Evolutionary conservation across 1,140 invertebrate genomes (phyloP).

Genomic region (Psilanteris sp.): DNA sequence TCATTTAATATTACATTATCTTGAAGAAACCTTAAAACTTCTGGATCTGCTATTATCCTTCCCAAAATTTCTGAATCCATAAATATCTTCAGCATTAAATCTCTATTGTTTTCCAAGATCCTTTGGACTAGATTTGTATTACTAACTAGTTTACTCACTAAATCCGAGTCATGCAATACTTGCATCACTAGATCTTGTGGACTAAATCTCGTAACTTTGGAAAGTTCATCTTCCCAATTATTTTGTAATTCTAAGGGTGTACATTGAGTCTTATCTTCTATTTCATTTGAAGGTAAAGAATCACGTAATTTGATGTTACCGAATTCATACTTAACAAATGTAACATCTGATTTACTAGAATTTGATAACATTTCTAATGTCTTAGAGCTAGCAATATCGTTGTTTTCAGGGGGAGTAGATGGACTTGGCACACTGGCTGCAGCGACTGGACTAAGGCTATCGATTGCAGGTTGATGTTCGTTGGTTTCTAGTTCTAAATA

Average conservation of each 20-base stretch:
- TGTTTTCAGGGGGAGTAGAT: conserved; percentile 74
- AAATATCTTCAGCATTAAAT: conserved; percentile 72
- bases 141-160: conserved; percentile 67
- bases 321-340: conserved; percentile 46
- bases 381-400: conserved; percentile 72
- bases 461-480: conserved; percentile 61
- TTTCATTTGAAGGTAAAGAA: no score
- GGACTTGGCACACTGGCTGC: conserved; percentile 77
- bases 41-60: conserved; percentile 69
- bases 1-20: conserved; percentile 45
- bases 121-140: conserved; percentile 70
- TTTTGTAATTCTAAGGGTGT: no score
- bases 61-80: conserved; percentile 65
- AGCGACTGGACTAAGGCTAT: conserved; percentile 74
- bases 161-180: conserved; percentile 49
- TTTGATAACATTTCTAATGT: conserved; percentile 76
- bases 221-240: no score
- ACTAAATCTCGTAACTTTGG: no score
- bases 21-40: conserved; percentile 67
- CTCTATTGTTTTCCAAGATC: conserved; percentile 70
- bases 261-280: no score
- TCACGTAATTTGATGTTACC: conserved; percentile 8
- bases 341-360: conserved; percentile 38
- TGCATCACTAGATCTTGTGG: conserved; percentile 47
- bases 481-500: conserved; percentile 69